Conservation (phyloP, 2,113 vertebrate genomes). For the Ia io region DNA sequence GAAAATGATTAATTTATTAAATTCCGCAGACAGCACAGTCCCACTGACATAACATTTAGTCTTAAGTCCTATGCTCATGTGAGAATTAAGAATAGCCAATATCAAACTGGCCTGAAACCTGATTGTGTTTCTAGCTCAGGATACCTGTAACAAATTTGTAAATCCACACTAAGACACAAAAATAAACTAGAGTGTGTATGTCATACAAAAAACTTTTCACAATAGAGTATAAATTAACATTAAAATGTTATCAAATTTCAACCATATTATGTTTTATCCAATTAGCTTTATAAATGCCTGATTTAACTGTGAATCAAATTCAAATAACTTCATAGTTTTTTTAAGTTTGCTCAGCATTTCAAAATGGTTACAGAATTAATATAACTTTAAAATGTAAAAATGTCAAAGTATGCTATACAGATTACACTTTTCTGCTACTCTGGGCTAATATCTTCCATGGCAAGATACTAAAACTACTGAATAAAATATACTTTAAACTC, state of each 20-base stretch:
- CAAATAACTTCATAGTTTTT: constrained; percentile 52
- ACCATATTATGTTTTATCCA: constrained; percentile 51
- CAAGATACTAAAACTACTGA: constrained; percentile 74
- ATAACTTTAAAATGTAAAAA: constrained; percentile 47
- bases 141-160: constrained; percentile 64
- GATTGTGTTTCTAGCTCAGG: constrained; percentile 74
- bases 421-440: constrained; percentile 83
- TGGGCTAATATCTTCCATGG: constrained; percentile 72
- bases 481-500: constrained; percentile 70
- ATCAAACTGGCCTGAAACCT: constrained; percentile 74
- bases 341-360: constrained; percentile 70
- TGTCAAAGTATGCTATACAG: constrained; percentile 78
- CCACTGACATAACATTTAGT: constrained; percentile 71
- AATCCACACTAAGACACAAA: constrained; percentile 76
- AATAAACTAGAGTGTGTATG: constrained; percentile 73
- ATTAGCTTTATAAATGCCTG: constrained; percentile 38
- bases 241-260: constrained; percentile 65
- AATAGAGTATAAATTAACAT: constrained; percentile 70
- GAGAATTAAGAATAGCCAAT: constrained; percentile 74
- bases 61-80: constrained; percentile 65
- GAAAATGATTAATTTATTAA: constrained; percentile 75
- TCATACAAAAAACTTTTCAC: constrained; percentile 66
- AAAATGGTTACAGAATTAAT: constrained; percentile 78
- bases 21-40: constrained; percentile 77
- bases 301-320: constrained; percentile 55